Percentiles rank a stretch among this genome's conserved stretches.
phyloP scores from a whole-genome alignment of 2,113 vertebrate genomes.

The Callithrix jacchus region DNA sequence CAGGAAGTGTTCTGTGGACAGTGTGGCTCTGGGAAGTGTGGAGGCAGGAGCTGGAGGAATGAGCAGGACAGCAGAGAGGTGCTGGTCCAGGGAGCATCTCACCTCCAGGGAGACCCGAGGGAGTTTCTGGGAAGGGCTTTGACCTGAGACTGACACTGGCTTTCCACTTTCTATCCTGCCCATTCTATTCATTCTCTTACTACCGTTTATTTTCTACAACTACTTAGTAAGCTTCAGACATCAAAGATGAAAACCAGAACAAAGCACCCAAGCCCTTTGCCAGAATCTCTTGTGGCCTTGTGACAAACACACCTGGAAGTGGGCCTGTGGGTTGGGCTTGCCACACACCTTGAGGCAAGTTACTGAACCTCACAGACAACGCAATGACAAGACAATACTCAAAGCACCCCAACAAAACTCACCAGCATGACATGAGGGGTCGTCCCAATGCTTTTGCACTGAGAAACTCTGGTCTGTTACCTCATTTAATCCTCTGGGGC shows the following conservation, averaged over 20 bases:
- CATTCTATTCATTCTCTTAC: background rate
- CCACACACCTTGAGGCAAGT: too few relatives aligned
- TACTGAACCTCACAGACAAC: background rate
- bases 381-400: background rate
- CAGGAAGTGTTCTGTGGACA: background rate
- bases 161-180: too few relatives aligned
- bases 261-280: background rate
- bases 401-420: background rate
- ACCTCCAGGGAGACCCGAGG: background rate
- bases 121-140: background rate
- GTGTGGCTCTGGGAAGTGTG: background rate
- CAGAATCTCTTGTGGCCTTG: too few relatives aligned
- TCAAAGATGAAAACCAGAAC: background rate
- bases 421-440: background rate
- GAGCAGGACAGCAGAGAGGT: background rate
- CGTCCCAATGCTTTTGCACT: background rate
- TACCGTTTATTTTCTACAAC: background rate
- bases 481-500: background rate
- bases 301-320: background rate
- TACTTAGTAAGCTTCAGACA: background rate
- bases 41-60: background rate
- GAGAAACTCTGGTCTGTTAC: background rate
- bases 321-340: background rate
- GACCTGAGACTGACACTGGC: background rate
- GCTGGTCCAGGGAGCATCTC: background rate